Conservation (phyloP, 2,797 vertebrate genomes). For the Gallinago nigripennis region DNA sequence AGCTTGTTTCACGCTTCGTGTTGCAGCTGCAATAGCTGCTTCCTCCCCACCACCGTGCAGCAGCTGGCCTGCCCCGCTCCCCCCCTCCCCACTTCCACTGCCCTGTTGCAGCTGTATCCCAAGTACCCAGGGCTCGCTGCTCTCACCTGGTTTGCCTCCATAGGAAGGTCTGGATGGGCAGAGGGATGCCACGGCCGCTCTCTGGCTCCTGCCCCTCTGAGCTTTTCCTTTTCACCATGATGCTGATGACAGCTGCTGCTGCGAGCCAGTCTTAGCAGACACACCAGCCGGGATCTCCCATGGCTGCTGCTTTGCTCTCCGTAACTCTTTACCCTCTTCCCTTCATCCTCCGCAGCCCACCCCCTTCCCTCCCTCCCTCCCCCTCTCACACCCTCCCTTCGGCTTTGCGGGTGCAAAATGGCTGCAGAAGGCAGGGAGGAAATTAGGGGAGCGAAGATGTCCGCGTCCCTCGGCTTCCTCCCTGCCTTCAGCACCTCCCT, state of each 20-base stretch:
- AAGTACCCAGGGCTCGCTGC: background rate
- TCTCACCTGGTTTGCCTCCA: conserved; percentile 97
- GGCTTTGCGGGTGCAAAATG: conserved; percentile 81
- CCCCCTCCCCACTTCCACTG: background rate
- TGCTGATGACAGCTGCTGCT: conserved; percentile 47
- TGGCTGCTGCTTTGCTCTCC: background rate
- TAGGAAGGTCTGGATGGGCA: conserved; percentile 97
- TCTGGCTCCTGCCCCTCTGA: conserved; percentile 93
- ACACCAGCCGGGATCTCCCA: conserved; percentile 10
- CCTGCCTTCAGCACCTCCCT: conserved; percentile 78
- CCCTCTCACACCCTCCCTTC: conserved; percentile 7
- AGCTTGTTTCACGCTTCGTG: background rate
- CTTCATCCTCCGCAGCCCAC: background rate
- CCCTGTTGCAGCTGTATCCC: conserved; percentile 36
- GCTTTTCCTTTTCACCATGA: conserved; percentile 98
- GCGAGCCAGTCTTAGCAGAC: background rate
- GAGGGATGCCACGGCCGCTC: conserved; percentile 91
- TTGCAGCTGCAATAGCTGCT: background rate
- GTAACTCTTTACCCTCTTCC: background rate
- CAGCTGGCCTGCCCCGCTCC: background rate
- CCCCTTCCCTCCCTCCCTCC: background rate
- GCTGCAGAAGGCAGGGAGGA: conserved; percentile 79
- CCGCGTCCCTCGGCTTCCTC: conserved; percentile 41
- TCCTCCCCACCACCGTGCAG: background rate
- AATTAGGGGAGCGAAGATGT: conserved; percentile 25